Conservation (phyloP, 2,113 vertebrate species). For the Dolichallabes microphthalmus region DNA sequence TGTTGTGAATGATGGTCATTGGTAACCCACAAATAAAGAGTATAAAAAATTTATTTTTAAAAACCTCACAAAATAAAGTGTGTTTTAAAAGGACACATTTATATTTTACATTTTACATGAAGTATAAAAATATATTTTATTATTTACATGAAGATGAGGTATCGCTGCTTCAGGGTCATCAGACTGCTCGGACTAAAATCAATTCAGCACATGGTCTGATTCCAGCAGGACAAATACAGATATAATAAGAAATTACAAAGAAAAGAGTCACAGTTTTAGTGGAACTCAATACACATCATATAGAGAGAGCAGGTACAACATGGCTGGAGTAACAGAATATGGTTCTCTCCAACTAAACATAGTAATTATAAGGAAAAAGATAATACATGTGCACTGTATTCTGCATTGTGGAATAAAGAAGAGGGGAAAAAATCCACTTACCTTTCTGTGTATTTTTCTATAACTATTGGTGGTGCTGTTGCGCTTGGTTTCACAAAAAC, state of each 20-base stretch:
- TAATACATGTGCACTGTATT: not conserved
- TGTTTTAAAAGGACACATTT: not conserved
- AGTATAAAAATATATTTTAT: too few relatives aligned
- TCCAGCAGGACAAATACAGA: not conserved
- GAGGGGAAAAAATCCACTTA: not conserved
- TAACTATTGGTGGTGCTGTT: constrained; percentile 17
- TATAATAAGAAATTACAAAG: not conserved
- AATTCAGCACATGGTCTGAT: not conserved
- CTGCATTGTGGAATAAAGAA: not conserved
- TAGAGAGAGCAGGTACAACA: not conserved
- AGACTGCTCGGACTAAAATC: not conserved
- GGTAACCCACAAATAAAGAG: too few relatives aligned
- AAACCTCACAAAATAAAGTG: not conserved
- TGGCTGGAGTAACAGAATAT: not conserved
- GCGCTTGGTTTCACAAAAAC: not conserved
- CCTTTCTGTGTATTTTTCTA: not conserved
- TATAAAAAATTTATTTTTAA: too few relatives aligned
- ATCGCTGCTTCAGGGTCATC: not conserved
- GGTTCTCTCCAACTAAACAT: not conserved
- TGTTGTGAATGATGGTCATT: too few relatives aligned
- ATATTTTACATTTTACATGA: not conserved
- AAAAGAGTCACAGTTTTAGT: not conserved
- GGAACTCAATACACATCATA: not conserved
- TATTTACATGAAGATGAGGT: too few relatives aligned
- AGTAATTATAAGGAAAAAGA: not conserved